Evolutionary conservation across 2,888 invertebrate species (phyloP), one percentile per base, ranked within the genome.

Genomic region (Atrina japonica): DNA sequence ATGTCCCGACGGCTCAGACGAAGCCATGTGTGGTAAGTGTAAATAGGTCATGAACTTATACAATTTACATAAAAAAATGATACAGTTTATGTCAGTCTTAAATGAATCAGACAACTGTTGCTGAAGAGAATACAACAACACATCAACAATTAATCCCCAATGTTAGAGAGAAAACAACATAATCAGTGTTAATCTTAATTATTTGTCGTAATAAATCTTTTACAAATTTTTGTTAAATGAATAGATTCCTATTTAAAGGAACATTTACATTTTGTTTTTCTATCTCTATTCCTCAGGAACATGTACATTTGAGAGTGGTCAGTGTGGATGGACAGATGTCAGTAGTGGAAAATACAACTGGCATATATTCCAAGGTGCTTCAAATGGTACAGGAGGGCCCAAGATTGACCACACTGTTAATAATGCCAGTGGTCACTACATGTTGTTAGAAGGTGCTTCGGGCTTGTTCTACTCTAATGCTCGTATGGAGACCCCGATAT

Each of bases 301-400:
- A 1, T 89, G 89, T 79, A 78, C 74, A 43, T 89, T 89, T 83
- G 86, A 88, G 76, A 75, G 29, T 1, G 81, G 80, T n/a, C 68
- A 68, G 21, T 88, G 88, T 79, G 87, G 87, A 5, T 88, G 88
- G 87, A 77, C 25, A 3, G 87, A 88, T 68, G 69, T 72, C 61
- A 86, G 85, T 64, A 77, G 76, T 29, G 87, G 86, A 6, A 72
- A 74, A 21, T 86, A 82, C 70, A 77, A 80, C 41, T 88, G 87
- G 86, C 73, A 69, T 25, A 66, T 78, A 5, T 76, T 84, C 74
- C 73, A 80, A 40, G 85, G 82, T 6, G 56, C 73, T 1, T 78
- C 84, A 1, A 77, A 83, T 3, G 79, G 83, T 0, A 77, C 76
- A 23, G 75, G 80, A 11, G 85, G 88, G 16, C 88, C 88, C 1